phyloP scores from a whole-genome alignment of 2,888 invertebrate genomes.

The Dicycla oo region DNA sequence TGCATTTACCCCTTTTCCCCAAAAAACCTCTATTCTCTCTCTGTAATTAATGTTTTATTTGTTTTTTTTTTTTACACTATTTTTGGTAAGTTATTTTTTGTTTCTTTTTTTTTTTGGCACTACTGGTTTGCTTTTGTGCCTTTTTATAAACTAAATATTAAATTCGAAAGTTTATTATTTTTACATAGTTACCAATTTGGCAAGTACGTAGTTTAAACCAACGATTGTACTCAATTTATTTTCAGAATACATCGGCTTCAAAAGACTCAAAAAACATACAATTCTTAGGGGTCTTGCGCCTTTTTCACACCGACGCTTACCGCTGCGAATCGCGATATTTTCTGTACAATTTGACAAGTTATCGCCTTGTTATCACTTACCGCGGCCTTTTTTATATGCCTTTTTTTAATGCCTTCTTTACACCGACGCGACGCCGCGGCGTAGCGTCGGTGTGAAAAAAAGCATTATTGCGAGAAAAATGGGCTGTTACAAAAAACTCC shows the following conservation, averaged over 20 bases:
- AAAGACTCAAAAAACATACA: background rate
- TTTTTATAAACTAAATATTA: background rate
- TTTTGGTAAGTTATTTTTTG: background rate
- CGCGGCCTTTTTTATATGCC: too few species aligned
- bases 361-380: too few species aligned
- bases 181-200: background rate
- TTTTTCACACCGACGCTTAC: too few species aligned
- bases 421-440: too few species aligned
- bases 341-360: too few species aligned
- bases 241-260: background rate
- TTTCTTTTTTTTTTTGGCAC: background rate
- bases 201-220: background rate
- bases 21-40: background rate
- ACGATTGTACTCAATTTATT: background rate
- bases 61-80: background rate
- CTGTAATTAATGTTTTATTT: background rate
- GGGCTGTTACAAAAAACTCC: background rate
- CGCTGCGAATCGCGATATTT: too few species aligned
- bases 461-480: too few species aligned
- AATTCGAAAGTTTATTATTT: background rate
- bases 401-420: too few species aligned
- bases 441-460: too few species aligned
- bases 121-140: background rate
- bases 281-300: background rate
- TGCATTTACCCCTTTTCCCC: background rate